phyloP scores from a whole-genome alignment of 2,888 invertebrate genomes.

The Latrodectus hesperus region DNA sequence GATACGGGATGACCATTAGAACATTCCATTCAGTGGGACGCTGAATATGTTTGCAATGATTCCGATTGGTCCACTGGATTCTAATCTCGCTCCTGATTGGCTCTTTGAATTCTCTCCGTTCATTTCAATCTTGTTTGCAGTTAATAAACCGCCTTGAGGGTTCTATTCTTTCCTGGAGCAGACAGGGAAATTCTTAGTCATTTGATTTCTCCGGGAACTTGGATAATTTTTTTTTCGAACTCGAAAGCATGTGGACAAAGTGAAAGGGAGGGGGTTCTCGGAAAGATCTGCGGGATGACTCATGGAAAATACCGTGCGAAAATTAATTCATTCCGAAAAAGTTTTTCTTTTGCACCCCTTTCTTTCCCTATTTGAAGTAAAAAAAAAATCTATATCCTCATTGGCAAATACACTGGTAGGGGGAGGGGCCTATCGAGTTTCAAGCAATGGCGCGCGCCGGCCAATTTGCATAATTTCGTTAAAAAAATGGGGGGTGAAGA shows the following conservation, averaged over 20 bases:
- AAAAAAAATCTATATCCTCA: slow-evolving; percentile 33
- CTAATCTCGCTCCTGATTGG: slow-evolving; percentile 31
- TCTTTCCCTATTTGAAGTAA: slow-evolving; percentile 7
- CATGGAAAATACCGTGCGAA: slow-evolving; percentile 49
- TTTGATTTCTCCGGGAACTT: slow-evolving; percentile 9
- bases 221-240: slow-evolving; percentile 40
- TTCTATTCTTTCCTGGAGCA: background rate
- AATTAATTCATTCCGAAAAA: slow-evolving; percentile 66
- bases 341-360: slow-evolving; percentile 51
- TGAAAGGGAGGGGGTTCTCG: background rate
- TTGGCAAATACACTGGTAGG: slow-evolving; percentile 57
- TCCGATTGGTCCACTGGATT: slow-evolving; percentile 5
- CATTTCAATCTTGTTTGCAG: slow-evolving; percentile 53
- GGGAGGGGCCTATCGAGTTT: slow-evolving; percentile 52
- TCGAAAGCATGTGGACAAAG: slow-evolving; percentile 17
- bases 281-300: slow-evolving; percentile 36
- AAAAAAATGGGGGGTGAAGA: slow-evolving; percentile 40
- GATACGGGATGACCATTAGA: slow-evolving; percentile 1
- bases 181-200: slow-evolving; percentile 10
- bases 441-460: slow-evolving; percentile 59
- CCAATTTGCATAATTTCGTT: slow-evolving; percentile 69
- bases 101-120: slow-evolving; percentile 28
- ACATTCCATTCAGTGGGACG: background rate
- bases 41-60: background rate
- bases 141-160: slow-evolving; percentile 39